Evolutionary conservation across 2,113 vertebrate genomes (phyloP).

Genomic region (Rallus limicola): DNA sequence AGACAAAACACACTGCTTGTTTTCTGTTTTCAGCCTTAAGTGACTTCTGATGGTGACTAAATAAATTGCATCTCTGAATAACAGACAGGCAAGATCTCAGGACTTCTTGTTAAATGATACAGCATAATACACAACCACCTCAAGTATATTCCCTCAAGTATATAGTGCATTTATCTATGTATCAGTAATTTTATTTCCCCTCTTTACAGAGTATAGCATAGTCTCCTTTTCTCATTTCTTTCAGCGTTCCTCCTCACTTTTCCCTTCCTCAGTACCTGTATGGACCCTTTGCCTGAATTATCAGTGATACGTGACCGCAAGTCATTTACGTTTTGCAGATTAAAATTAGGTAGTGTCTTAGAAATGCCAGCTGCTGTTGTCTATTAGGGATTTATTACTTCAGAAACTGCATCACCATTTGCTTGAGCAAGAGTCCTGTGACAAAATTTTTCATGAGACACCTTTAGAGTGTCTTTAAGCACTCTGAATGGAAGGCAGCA

Average conservation of each 20-base stretch:
- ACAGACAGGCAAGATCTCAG: neutral
- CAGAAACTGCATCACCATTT: neutral
- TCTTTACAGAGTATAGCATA: neutral
- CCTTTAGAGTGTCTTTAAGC: neutral
- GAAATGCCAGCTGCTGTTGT: conserved; percentile 9
- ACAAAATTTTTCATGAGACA: neutral
- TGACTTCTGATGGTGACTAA: neutral
- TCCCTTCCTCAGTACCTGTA: neutral
- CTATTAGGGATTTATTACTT: neutral
- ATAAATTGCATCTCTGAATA: neutral
- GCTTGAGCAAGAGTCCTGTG: neutral
- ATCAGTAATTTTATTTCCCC: neutral
- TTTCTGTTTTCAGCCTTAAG: neutral
- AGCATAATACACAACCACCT: neutral
- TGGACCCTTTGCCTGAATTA: neutral
- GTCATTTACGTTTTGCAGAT: neutral
- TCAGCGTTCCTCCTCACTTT: neutral
- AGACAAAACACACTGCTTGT: neutral
- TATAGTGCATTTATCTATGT: neutral
- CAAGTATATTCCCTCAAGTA: neutral
- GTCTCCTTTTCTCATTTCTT: neutral
- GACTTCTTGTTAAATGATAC: neutral
- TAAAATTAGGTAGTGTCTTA: neutral
- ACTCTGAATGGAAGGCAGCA: neutral
- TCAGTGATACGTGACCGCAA: neutral